Conservation (phyloP, 2,113 vertebrate genomes). For the Lepus europaeus region DNA sequence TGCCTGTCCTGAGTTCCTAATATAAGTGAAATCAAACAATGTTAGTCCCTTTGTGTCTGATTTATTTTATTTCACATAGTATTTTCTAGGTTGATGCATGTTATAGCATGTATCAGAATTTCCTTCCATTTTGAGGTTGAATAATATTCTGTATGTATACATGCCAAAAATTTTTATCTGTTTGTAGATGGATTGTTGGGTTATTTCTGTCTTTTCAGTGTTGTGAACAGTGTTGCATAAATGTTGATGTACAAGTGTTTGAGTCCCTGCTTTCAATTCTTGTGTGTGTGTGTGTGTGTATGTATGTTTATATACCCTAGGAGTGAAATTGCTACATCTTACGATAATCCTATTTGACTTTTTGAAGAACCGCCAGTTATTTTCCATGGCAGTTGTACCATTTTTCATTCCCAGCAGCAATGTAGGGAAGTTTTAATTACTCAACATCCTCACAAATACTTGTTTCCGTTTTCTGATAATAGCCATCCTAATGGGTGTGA, state of each 20-base stretch:
- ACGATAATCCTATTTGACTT: conserved; percentile 51
- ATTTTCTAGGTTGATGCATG: conserved; percentile 15
- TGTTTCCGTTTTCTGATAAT: conserved; percentile 15
- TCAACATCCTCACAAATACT: neutral
- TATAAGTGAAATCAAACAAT: neutral
- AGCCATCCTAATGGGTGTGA: neutral
- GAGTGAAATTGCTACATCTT: conserved; percentile 37
- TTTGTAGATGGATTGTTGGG: neutral
- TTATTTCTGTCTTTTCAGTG: conserved; percentile 60
- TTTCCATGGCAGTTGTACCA: neutral
- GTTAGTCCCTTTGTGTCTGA: neutral
- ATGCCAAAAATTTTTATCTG: conserved; percentile 28
- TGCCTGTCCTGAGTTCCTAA: conserved; percentile 5
- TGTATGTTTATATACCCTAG: neutral
- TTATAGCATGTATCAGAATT: conserved; percentile 22
- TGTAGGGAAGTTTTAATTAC: neutral
- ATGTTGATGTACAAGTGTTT: conserved; percentile 18
- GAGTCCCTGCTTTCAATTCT: conserved; percentile 31
- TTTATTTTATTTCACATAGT: conserved; percentile 31
- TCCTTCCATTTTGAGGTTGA: conserved; percentile 31
- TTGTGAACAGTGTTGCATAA: conserved; percentile 40
- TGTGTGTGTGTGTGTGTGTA: neutral
- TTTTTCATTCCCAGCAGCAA: conserved; percentile 13
- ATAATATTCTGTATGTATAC: neutral
- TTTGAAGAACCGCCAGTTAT: neutral